Evolutionary conservation across 2,888 invertebrate species (phyloP).

Genomic region (Chalcosyrphus nemorum): DNA sequence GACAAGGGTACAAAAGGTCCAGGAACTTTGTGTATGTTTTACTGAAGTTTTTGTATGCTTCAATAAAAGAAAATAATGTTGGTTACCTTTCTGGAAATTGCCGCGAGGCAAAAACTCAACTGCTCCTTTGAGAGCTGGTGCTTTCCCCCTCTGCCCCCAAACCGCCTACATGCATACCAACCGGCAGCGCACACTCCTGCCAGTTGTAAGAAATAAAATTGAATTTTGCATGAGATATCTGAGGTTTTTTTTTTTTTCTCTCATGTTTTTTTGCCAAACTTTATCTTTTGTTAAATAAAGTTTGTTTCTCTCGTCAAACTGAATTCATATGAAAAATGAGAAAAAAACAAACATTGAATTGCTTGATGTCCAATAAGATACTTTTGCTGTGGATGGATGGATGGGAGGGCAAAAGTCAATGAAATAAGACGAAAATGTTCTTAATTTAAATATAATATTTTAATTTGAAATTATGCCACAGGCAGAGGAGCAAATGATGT

Average conservation of each 20-base stretch:
- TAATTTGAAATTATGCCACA: conserved; percentile 33
- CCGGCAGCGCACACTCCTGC: conserved; percentile 5
- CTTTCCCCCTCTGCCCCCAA: background rate
- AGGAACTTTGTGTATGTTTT: conserved; percentile 37
- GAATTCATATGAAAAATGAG: conserved; percentile 6
- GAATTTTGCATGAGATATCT: conserved; percentile 59
- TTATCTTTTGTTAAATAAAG: conserved; percentile 17
- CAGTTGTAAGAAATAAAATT: conserved; percentile 57
- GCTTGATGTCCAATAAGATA: conserved; percentile 23
- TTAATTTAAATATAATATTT: conserved; percentile 59
- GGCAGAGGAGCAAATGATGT: conserved; percentile 3
- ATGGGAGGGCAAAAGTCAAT: conserved; percentile 17
- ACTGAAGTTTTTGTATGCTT: conserved; percentile 50
- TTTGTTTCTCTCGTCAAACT: conserved; percentile 9
- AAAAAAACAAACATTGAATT: background rate
- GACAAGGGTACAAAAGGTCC: conserved; percentile 40
- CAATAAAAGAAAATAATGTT: conserved; percentile 58
- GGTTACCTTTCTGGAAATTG: conserved; percentile 48
- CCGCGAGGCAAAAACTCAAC: conserved; percentile 52
- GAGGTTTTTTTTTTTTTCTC: conserved; percentile 18
- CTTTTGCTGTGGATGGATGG: background rate
- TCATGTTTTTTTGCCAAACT: conserved; percentile 28
- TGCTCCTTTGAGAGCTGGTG: conserved; percentile 34
- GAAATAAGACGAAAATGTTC: conserved; percentile 43
- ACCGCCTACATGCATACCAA: background rate